Percentiles rank a stretch among this genome's conserved stretches.
Conservation (phyloP, 2,888 invertebrate species). For the Habrosyne pyritoides region DNA sequence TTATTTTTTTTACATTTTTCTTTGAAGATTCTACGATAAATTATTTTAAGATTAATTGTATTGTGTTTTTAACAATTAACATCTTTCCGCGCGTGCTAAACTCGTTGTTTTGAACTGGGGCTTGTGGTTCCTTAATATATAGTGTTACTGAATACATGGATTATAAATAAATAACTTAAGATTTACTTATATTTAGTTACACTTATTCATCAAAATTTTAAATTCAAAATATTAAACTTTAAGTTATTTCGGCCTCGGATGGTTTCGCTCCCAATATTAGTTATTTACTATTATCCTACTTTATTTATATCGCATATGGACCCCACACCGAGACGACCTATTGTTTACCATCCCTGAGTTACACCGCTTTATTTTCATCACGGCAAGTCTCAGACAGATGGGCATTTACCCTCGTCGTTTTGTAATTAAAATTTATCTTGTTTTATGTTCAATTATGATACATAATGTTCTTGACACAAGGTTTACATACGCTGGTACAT, state of each 20-base stretch:
- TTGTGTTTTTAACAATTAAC: too few species aligned
- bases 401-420: conserved; percentile 7
- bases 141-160: too few species aligned
- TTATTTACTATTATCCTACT: not conserved
- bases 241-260: not conserved
- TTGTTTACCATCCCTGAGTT: conserved; percentile 8
- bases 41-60: too few species aligned
- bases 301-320: not conserved
- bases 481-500: not conserved
- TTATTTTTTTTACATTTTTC: too few species aligned
- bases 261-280: not conserved
- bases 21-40: too few species aligned
- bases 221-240: too few species aligned
- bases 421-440: conserved; percentile 3
- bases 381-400: conserved; percentile 4
- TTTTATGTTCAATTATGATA: not conserved
- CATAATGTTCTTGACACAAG: not conserved
- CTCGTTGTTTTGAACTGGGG: too few species aligned
- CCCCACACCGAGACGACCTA: not conserved
- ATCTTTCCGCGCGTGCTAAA: too few species aligned
- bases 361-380: conserved; percentile 11
- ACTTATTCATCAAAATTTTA: too few species aligned
- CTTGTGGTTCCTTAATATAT: too few species aligned
- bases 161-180: too few species aligned
- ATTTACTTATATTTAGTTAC: too few species aligned